Evolutionary conservation across 1,140 invertebrate genomes (phyloP), one percentile per base, ranked within the genome.

Genomic region (Scaptomyza pallida): DNA sequence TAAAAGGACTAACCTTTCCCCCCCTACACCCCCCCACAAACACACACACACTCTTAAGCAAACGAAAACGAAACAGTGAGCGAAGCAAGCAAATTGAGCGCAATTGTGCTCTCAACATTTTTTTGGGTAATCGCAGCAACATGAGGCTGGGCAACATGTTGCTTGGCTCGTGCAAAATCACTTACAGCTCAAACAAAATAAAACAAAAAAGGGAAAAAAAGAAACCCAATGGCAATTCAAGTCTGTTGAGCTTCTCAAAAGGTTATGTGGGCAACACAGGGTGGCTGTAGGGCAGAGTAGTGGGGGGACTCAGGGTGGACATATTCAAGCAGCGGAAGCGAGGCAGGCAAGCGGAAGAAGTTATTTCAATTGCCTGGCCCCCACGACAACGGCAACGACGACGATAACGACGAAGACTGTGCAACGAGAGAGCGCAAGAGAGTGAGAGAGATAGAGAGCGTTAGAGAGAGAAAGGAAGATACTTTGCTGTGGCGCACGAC

Each of bases 301-400:
- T n/a, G 37, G 41, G 19, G 40, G 21, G 37, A 45, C 45, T 67
- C 33, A 8, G 75, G 80, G 72, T 67, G 81, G 81, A 88, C 81
- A 85, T 70, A 85, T 85, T 85, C 82, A 86, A 85, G 82, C 77
- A 85, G 81, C 81, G 81, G 81, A 85, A 85, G 77, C 78, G 47
- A 77, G 57, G 81, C 81, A 85, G 81, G 81, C 81, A 86, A 86
- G 81, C 81, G 81, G 81, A 85, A 85, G 81, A 85, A 85, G 81
- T 85, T 85, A 85, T 85, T 85, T 85, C 81, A 85, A 85, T 85
- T 85, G 81, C 81, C 81, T 81, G 76, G 76, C 65, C 65, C 74
- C 61, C 16, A 54, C 63, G 54, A 30, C 26, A 30, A 60, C 23
- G 35, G 37, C 44, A 50, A 51, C 26, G 47, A 35, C 21, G 41